These are phyloP conservation scores for Montipora cactus DNA, from an alignment of 64 coral and sea anemone genomes.

Conservation along the genomic window DNA sequence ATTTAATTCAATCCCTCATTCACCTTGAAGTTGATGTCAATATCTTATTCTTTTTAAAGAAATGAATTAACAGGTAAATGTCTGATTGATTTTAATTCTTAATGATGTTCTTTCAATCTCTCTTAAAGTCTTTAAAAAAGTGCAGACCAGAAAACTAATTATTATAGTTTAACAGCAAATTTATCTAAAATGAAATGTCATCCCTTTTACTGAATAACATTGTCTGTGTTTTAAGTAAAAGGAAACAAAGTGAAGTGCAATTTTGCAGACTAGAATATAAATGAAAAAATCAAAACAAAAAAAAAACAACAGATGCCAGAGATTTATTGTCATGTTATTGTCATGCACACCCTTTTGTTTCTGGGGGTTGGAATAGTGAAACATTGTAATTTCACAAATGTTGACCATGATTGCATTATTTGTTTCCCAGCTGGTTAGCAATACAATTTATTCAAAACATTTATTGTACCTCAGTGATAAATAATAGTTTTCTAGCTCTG, in stretches of 20 bases:
- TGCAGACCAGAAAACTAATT: not conserved
- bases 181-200: not conserved
- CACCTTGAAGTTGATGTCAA: not conserved
- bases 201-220: not conserved
- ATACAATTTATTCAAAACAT: not conserved
- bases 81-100: not conserved
- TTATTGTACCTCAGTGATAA: not conserved
- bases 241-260: not conserved
- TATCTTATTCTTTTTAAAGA: not conserved
- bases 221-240: not conserved
- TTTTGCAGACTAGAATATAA: not conserved
- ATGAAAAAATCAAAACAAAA: too few relatives aligned
- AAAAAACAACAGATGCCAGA: not conserved
- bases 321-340: not conserved
- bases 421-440: slow-evolving; percentile 11
- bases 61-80: not conserved
- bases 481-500: slow-evolving; percentile 26
- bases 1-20: not conserved
- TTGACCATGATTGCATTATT: not conserved
- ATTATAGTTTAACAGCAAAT: not conserved
- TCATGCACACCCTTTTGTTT: not conserved
- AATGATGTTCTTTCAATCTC: not conserved
- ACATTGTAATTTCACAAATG: slow-evolving; percentile 7
- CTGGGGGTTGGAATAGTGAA: not conserved
- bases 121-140: not conserved